Evolutionary conservation across 2,113 vertebrate species (phyloP).

Genomic region (Macrotis lagotis): DNA sequence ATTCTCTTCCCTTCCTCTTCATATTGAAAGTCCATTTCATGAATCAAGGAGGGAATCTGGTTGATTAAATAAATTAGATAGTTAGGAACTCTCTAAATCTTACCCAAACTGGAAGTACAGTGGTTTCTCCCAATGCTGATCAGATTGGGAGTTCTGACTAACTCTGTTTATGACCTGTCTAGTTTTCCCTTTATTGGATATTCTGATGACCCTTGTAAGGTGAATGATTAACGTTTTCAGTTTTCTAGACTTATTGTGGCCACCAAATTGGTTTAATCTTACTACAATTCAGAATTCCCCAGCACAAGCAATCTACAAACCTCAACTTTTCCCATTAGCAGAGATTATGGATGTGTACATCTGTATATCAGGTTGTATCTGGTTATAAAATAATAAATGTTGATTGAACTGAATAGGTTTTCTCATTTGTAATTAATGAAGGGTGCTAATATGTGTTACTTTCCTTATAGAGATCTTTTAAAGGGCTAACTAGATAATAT

Average conservation of each 20-base stretch:
- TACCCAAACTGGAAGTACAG: background rate
- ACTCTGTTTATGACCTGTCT: background rate
- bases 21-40: background rate
- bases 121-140: background rate
- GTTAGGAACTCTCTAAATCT: background rate
- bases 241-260: background rate
- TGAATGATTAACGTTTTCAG: background rate
- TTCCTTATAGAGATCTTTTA: background rate
- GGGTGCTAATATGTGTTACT: background rate
- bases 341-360: background rate
- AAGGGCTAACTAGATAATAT: background rate
- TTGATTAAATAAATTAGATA: background rate
- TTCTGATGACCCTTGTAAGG: background rate
- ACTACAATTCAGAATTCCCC: background rate
- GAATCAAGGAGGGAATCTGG: background rate
- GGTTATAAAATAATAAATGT: background rate
- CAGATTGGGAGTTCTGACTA: background rate
- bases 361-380: background rate
- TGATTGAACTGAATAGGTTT: background rate
- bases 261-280: background rate
- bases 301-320: background rate
- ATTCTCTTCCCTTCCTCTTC: background rate
- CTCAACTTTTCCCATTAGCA: background rate
- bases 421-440: background rate
- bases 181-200: background rate